Conservation (phyloP, 2,113 vertebrate genomes). For the Perca flavescens region DNA sequence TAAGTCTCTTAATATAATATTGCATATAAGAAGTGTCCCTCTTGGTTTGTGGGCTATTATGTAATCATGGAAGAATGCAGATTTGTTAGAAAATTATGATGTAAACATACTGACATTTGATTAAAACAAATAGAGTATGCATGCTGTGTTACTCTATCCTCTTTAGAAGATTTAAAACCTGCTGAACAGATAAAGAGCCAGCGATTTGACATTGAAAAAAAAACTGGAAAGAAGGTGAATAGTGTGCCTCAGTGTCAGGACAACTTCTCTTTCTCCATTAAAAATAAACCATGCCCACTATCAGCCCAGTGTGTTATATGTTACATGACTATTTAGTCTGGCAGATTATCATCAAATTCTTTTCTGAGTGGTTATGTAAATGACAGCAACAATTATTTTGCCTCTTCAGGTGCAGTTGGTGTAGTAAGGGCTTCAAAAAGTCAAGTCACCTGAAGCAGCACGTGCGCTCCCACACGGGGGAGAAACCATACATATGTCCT, state of each 20-base stretch:
- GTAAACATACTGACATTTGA: no score
- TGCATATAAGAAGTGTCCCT: no score
- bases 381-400: background rate
- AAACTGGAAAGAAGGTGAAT: background rate
- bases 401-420: slow-evolving; percentile 90
- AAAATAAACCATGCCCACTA: background rate
- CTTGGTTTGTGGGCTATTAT: no score
- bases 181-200: background rate
- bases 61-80: no score
- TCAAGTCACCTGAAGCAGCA: slow-evolving; percentile 99
- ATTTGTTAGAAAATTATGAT: no score
- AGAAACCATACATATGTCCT: slow-evolving; percentile 95
- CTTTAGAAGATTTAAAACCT: background rate
- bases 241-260: background rate
- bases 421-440: slow-evolving; percentile 97
- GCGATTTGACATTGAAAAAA: background rate
- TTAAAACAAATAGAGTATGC: background rate
- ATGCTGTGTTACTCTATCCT: background rate
- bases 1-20: no score
- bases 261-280: background rate
- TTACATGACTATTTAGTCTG: background rate
- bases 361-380: background rate
- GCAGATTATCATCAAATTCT: background rate
- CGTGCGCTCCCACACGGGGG: slow-evolving; percentile 95
- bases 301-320: no score